A percentile compares a stretch with the other conserved stretches of the same genome.
These are phyloP conservation scores for Philereme vetulata DNA, from an alignment of 2,888 invertebrate species.

Conservation along the genomic window DNA sequence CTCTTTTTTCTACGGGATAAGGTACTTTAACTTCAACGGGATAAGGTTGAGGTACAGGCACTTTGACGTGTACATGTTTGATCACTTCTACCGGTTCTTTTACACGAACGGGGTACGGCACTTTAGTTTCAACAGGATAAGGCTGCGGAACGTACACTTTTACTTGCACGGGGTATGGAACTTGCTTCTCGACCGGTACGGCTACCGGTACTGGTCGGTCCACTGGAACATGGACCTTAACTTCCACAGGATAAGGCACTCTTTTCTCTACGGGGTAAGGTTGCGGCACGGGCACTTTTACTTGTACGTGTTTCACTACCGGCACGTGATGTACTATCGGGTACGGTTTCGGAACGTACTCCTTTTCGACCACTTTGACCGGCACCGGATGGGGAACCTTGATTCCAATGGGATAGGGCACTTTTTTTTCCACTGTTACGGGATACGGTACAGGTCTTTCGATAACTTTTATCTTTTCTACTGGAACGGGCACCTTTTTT, in stretches of 20 bases:
- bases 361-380: conserved; percentile 78
- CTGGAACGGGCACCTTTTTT: conserved; percentile 67
- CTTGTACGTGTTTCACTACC: conserved; percentile 66
- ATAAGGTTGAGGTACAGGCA: conserved; percentile 76
- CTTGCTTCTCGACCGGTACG: conserved; percentile 70
- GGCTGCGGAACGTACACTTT: conserved; percentile 75
- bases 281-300: conserved; percentile 71
- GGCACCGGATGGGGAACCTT: conserved; percentile 78
- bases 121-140: conserved; percentile 81
- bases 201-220: conserved; percentile 71
- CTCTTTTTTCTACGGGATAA: conserved; percentile 75
- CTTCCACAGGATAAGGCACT: conserved; percentile 72
- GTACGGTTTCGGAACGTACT: conserved; percentile 77
- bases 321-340: conserved; percentile 76
- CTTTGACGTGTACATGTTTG: conserved; percentile 69
- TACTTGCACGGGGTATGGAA: conserved; percentile 73
- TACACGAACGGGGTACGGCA: conserved; percentile 78
- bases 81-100: conserved; percentile 77
- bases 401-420: conserved; percentile 74
- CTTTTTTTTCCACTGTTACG: conserved; percentile 73
- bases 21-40: conserved; percentile 81
- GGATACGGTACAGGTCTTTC: conserved; percentile 70
- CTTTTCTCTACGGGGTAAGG: conserved; percentile 68
- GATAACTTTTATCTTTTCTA: conserved; percentile 64
- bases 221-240: conserved; percentile 65